Conservation (phyloP, 1,140 invertebrate species). For the Cotesia chilonis region DNA sequence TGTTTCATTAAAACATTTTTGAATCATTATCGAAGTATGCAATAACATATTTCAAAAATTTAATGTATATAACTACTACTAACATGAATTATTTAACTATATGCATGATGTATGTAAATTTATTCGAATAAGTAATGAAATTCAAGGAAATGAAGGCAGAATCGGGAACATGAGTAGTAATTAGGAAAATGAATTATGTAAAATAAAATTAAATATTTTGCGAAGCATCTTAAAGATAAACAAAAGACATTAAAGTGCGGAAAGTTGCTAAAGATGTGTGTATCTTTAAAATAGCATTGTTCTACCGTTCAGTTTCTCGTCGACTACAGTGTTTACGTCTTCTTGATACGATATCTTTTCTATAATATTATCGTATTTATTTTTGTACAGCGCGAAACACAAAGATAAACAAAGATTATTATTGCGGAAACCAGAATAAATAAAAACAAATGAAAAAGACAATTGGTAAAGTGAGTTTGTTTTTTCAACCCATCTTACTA, state of each 20-base stretch:
- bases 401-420: constrained; percentile 34
- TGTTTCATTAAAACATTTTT: no score
- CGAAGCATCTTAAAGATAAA: not conserved
- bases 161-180: not conserved
- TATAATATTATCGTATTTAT: constrained; percentile 20
- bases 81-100: no score
- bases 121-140: no score
- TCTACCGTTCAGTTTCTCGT: no score
- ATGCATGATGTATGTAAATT: no score
- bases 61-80: no score
- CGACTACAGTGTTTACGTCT: constrained; percentile 17
- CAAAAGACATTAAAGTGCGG: not conserved
- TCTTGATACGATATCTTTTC: not conserved
- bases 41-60: no score
- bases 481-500: not conserved
- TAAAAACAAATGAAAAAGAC: not conserved
- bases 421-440: constrained; percentile 6
- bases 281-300: no score
- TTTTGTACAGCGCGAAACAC: not conserved
- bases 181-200: constrained; percentile 1
- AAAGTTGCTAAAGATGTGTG: not conserved
- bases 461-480: not conserved
- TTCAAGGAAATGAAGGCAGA: no score
- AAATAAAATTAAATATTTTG: constrained; percentile 7
- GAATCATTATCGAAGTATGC: no score